phyloP scores from a whole-genome alignment of 2,888 invertebrate species.

The Ganaspis brasiliensis region DNA sequence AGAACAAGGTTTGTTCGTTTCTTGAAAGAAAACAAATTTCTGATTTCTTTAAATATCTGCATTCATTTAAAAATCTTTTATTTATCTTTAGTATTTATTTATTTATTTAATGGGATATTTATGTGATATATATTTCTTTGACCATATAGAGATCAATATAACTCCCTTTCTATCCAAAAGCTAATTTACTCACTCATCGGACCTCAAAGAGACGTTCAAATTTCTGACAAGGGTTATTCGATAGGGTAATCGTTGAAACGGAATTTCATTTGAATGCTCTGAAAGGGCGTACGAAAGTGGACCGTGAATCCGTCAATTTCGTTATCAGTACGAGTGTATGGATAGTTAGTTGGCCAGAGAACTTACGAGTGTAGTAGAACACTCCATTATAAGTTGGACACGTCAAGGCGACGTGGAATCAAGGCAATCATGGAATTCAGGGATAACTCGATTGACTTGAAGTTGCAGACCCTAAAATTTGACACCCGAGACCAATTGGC shows the following conservation, averaged over 20 bases:
- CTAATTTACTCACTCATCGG: not conserved
- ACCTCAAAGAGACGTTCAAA: not conserved
- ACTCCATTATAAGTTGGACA: constrained; percentile 62
- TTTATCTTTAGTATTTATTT: no score
- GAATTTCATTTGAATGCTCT: constrained; percentile 11
- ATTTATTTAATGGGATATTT: no score
- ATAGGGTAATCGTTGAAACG: constrained; percentile 16
- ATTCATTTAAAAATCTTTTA: no score
- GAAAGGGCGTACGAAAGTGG: constrained; percentile 5
- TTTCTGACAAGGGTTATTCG: not conserved
- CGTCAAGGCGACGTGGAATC: constrained; percentile 56
- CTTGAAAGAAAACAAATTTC: no score
- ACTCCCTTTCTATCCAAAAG: not conserved
- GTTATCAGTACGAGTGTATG: constrained; percentile 51
- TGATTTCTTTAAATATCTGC: no score
- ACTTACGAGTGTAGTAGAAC: constrained; percentile 54
- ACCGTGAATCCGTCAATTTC: constrained; percentile 51
- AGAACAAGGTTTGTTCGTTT: no score
- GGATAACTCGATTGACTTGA: constrained; percentile 56
- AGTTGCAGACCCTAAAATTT: constrained; percentile 38
- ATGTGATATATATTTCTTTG: no score
- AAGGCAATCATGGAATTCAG: constrained; percentile 61
- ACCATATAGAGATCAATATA: not conserved
- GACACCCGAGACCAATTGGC: constrained; percentile 27
- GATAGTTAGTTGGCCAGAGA: constrained; percentile 54